Percentiles rank a stretch among this genome's conserved stretches.
phyloP scores from a whole-genome alignment of 1,140 invertebrate species.

The Chelonus insularis region DNA sequence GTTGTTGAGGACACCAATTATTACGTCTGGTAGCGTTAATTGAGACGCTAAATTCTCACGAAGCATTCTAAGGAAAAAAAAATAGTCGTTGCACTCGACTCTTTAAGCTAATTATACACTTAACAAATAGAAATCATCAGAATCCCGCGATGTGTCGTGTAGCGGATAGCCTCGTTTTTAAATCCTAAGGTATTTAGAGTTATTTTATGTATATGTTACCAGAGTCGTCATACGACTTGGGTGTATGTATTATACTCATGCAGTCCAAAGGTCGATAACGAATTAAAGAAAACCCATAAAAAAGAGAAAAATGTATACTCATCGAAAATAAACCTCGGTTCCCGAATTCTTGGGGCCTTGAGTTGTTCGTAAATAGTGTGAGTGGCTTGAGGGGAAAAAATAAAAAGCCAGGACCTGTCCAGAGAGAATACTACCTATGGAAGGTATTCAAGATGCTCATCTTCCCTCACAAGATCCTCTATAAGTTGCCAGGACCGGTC shows the following conservation, averaged over 20 bases:
- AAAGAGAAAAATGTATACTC: not conserved
- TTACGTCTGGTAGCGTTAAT: slow-evolving; percentile 6
- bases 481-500: slow-evolving; percentile 5
- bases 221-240: too few species aligned
- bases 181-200: too few species aligned
- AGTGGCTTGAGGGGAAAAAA: not conserved
- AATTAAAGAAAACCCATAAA: too few species aligned
- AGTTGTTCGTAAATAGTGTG: slow-evolving; percentile 4
- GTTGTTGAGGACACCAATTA: slow-evolving; percentile 8
- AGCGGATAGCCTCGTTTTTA: slow-evolving; percentile 34
- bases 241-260: too few species aligned
- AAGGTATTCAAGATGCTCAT: slow-evolving; percentile 11
- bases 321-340: not conserved
- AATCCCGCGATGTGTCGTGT: slow-evolving; percentile 31
- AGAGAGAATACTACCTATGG: not conserved
- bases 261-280: too few species aligned
- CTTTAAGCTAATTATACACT: slow-evolving; percentile 37
- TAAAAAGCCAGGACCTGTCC: not conserved
- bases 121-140: slow-evolving; percentile 41
- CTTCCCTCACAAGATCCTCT: not conserved
- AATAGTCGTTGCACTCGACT: slow-evolving; percentile 26
- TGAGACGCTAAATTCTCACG: slow-evolving; percentile 21
- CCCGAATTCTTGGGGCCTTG: not conserved
- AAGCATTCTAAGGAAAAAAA: slow-evolving; percentile 6
- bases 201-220: too few species aligned